Percentiles rank a stretch among this genome's conserved stretches.
phyloP scores from a whole-genome alignment of 1,140 invertebrate genomes.

The Lordiphosa stackelbergi region DNA sequence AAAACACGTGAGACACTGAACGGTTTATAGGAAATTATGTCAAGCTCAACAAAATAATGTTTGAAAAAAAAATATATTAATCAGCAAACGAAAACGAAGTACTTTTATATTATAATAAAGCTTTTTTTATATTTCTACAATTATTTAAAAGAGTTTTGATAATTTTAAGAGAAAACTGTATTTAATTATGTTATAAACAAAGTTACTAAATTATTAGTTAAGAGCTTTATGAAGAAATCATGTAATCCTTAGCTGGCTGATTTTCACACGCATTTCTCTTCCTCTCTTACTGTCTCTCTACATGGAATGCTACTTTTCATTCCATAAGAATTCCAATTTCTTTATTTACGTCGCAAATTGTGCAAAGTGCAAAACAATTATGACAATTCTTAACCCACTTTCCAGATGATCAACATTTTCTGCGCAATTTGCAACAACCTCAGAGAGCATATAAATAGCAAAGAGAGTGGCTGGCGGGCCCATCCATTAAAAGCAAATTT shows the following conservation, averaged over 20 bases:
- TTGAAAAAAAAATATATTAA: too few relatives aligned
- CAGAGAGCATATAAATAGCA: constrained; percentile 30
- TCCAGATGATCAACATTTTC: constrained; percentile 40
- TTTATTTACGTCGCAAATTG: constrained; percentile 32
- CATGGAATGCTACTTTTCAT: constrained; percentile 23
- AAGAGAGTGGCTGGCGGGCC: constrained; percentile 13
- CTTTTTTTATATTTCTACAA: too few relatives aligned
- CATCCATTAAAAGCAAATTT: constrained; percentile 62
- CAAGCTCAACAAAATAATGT: too few relatives aligned
- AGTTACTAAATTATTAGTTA: constrained; percentile 7
- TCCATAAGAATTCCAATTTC: constrained; percentile 40
- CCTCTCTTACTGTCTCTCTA: constrained; percentile 16
- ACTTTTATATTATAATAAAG: too few relatives aligned
- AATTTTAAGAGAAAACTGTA: too few relatives aligned
- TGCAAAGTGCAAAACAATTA: constrained; percentile 55
- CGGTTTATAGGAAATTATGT: too few relatives aligned
- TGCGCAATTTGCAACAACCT: constrained; percentile 55
- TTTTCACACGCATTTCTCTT: constrained; percentile 34
- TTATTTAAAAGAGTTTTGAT: too few relatives aligned
- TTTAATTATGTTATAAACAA: background rate
- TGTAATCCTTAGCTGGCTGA: constrained; percentile 16
- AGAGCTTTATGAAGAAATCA: constrained; percentile 27
- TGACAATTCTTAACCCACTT: constrained; percentile 70
- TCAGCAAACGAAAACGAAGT: too few relatives aligned
- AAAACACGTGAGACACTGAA: too few relatives aligned